Conservation (phyloP, 2,113 vertebrate species). For the Pongo pygmaeus region DNA sequence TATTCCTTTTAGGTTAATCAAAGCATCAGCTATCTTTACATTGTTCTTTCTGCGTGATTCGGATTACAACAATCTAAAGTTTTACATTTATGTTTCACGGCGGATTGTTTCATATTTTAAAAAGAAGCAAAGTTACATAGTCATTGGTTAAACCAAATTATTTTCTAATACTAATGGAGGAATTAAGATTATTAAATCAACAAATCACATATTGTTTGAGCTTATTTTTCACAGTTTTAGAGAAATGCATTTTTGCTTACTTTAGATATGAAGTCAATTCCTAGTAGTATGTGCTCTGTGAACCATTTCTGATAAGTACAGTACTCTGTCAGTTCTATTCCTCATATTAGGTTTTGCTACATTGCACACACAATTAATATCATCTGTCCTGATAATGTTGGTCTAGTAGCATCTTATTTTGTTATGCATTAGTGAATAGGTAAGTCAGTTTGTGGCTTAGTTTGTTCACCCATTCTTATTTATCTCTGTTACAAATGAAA, state of each 20-base stretch:
- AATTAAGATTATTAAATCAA: neutral
- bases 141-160: neutral
- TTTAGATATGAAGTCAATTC: conserved; percentile 28
- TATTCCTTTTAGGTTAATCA: neutral
- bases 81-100: neutral
- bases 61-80: neutral
- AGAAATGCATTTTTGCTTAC: conserved; percentile 37
- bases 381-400: neutral
- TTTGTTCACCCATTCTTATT: neutral
- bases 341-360: conserved; percentile 10
- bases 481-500: neutral
- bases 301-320: conserved; percentile 46
- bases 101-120: neutral
- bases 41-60: neutral
- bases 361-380: neutral
- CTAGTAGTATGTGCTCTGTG: neutral
- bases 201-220: neutral
- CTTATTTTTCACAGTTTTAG: conserved; percentile 3
- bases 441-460: neutral
- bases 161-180: neutral
- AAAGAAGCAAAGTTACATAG: neutral
- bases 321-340: neutral
- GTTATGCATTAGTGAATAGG: neutral
- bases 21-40: neutral
- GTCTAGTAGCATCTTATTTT: neutral